Evolutionary conservation across 92 coral and sea anemone species (phyloP).

Genomic region (Scolanthus callimorphus): DNA sequence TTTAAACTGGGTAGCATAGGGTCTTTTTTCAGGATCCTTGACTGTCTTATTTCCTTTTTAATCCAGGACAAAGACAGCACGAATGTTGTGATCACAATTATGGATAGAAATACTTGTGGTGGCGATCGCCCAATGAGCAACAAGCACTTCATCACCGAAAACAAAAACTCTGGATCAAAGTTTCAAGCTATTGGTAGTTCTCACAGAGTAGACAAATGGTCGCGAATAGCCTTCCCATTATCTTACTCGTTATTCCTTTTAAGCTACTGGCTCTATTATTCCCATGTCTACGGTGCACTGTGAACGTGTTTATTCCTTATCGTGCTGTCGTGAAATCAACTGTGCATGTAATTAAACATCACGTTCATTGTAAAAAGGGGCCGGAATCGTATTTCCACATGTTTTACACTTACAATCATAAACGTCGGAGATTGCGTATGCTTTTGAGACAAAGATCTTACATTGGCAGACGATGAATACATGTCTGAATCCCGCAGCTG

Average conservation of each 20-base stretch:
- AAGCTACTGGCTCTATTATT: conserved; percentile 41
- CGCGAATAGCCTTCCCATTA: conserved; percentile 56
- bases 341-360: no score
- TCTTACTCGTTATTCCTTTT: conserved; percentile 48
- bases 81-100: conserved; percentile 25
- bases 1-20: no score
- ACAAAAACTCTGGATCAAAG: conserved; percentile 4
- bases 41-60: no score
- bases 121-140: conserved; percentile 9
- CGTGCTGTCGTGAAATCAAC: no score
- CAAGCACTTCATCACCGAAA: conserved; percentile 17
- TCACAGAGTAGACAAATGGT: conserved; percentile 67
- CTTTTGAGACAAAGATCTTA: no score
- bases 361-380: no score
- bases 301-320: not conserved
- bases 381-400: no score
- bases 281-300: conserved; percentile 19
- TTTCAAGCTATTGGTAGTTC: conserved; percentile 7
- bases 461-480: no score
- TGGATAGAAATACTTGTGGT: conserved; percentile 13
- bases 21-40: no score
- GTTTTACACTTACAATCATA: no score
- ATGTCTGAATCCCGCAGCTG: no score
- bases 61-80: conserved; percentile 23
- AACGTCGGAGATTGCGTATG: no score